phyloP scores from a whole-genome alignment of 2,888 invertebrate genomes.

The Lobophora halterata region DNA sequence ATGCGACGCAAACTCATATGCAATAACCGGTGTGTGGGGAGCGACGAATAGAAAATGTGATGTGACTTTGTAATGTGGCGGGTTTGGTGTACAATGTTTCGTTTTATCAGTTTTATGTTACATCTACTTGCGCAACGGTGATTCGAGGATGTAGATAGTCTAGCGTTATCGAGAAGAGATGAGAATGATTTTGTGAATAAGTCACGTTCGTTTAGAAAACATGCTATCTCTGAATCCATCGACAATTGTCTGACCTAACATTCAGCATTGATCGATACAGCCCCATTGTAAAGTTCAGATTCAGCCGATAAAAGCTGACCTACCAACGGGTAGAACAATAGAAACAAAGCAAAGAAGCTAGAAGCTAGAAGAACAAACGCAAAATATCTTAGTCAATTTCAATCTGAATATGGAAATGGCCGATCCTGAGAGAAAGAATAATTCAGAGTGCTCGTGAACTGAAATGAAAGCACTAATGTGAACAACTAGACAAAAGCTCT shows the following conservation, averaged over 20 bases:
- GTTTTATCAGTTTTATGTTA: slow-evolving; percentile 9
- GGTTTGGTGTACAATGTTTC: background rate
- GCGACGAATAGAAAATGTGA: slow-evolving; percentile 6
- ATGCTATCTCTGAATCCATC: background rate
- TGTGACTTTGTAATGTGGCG: slow-evolving; percentile 10
- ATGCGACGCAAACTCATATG: slow-evolving; percentile 25
- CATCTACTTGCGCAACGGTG: no score
- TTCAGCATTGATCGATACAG: slow-evolving; percentile 7
- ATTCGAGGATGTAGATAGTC: no score
- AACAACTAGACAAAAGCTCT: background rate
- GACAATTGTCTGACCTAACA: background rate
- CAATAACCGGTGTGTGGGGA: slow-evolving; percentile 20
- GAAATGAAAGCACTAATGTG: background rate
- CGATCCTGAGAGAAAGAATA: slow-evolving; percentile 32
- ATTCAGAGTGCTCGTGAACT: background rate
- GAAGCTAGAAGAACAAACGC: slow-evolving; percentile 42
- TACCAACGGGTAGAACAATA: slow-evolving; percentile 35
- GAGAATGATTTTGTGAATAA: background rate
- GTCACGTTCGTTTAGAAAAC: background rate
- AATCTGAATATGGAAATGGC: slow-evolving; percentile 73
- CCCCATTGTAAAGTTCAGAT: slow-evolving; percentile 9
- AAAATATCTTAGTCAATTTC: slow-evolving; percentile 44
- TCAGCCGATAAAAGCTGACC: slow-evolving; percentile 21
- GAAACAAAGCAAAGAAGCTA: slow-evolving; percentile 41
- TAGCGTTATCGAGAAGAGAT: no score